Percentiles rank a stretch among this genome's conserved stretches.
phyloP scores from a whole-genome alignment of 1,140 invertebrate genomes.

The Drosophila teissieri region DNA sequence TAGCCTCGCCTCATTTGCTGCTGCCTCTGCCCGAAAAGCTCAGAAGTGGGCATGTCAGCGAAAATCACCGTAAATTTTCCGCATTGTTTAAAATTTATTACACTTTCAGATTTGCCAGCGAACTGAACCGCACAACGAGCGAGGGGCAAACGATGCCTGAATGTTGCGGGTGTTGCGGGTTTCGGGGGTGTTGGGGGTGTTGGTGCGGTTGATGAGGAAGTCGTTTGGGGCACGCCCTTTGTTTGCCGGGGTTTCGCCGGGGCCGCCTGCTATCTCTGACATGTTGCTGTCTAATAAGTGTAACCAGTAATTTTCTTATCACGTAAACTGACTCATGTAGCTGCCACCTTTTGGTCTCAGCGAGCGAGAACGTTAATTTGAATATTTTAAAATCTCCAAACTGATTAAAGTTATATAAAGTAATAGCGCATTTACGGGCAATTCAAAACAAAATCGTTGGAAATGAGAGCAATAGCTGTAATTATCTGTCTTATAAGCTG shows the following conservation, averaged over 20 bases:
- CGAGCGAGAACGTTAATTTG: not conserved
- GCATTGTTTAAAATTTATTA: constrained; percentile 83
- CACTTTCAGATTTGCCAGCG: constrained; percentile 75
- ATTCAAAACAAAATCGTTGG: too few species aligned
- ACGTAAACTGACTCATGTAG: constrained; percentile 49
- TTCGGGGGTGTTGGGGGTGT: not conserved
- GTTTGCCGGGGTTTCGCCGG: constrained; percentile 47
- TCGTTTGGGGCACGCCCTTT: constrained; percentile 64
- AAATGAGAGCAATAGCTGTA: too few species aligned
- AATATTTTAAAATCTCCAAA: not conserved
- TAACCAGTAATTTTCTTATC: constrained; percentile 81
- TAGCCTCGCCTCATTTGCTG: constrained; percentile 13
- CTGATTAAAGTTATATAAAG: too few species aligned
- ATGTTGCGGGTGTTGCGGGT: constrained; percentile 2
- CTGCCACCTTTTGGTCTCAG: not conserved
- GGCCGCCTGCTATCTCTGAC: constrained; percentile 65
- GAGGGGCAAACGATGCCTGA: not conserved
- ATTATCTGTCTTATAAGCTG: too few species aligned
- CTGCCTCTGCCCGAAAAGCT: constrained; percentile 58
- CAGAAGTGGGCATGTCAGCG: constrained; percentile 82
- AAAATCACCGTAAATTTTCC: constrained; percentile 83
- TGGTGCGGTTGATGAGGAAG: constrained; percentile 48
- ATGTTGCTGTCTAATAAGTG: constrained; percentile 79
- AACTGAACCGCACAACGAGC: constrained; percentile 11
- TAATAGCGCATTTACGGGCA: too few species aligned